Base-by-base conservation (phyloP, 1,140 invertebrate genomes). In the Monochamus saltuarius region DNA sequence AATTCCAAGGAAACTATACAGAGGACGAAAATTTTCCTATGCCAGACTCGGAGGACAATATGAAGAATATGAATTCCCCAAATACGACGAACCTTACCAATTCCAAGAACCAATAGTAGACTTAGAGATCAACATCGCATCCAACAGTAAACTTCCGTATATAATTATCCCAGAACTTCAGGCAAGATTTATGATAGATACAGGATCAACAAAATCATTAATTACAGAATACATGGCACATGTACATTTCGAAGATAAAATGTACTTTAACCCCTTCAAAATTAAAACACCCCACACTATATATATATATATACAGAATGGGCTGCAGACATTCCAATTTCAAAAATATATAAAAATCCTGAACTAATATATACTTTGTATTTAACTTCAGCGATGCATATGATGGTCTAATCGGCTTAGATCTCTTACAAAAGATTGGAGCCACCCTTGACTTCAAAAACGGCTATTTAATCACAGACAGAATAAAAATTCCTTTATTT, bases 261-360 rank as follows among this genome's bases (percentile, higher is more conserved):
- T 52, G 11, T 62, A 51, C 14, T 56, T 35, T 49, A 47, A 52
- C 51, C 43, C 13, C 37, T 61, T 61, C 36, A 61, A 61, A 40
- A 61, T 61, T 56, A 40, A 61, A 62, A 62, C 47, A 47, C 60
- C 16, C 47, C 13, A 47, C 50, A 49, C 39, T 34, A 57, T 13
- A 57, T 42, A 7, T 58, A 58, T 16, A 58, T 43, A 39, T n/a
- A n/a, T n/a, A n/a, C n/a, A n/a, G 37, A 42, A 4, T 29, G 2
- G 50, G 9, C 8, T n/a, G 11, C n/a, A n/a, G n/a, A n/a, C 11
- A 40, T 40, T 40, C 39, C 39, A 13, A 40, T 40, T 40, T 40
- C n/a, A n/a, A 13, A 40, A 16, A 40, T 13, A 40, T 40, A 3
- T 40, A 13, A n/a, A 8, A 40, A 16, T 3, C 14, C 14, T 40